Evolutionary conservation across 1,140 invertebrate genomes (phyloP).

Genomic region (Drosophila athabasca): DNA sequence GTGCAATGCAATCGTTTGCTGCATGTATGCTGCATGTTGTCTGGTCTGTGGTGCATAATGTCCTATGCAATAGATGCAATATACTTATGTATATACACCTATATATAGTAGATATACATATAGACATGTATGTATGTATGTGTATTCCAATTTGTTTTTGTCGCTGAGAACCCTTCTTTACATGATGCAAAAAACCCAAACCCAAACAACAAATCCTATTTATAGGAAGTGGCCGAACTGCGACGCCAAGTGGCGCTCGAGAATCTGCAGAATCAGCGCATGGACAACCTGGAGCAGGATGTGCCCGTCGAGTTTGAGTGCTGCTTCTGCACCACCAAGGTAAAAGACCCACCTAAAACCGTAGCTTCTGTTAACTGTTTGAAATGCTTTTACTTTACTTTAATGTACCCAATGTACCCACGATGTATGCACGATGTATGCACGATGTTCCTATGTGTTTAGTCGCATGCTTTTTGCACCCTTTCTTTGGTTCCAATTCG

Average conservation of each 20-base stretch:
- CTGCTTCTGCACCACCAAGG: slow-evolving; percentile 97
- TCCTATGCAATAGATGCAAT: not conserved
- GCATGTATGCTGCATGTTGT: not conserved
- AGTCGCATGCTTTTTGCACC: slow-evolving; percentile 53
- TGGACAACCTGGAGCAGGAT: slow-evolving; percentile 89
- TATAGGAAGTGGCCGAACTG: slow-evolving; percentile 84
- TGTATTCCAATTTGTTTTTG: slow-evolving; percentile 38
- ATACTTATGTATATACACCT: slow-evolving; percentile 7
- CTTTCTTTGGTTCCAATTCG: slow-evolving; percentile 39
- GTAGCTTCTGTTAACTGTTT: slow-evolving; percentile 11
- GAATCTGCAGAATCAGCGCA: slow-evolving; percentile 84
- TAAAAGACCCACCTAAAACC: slow-evolving; percentile 84
- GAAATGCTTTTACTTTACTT: no score
- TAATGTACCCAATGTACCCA: not conserved
- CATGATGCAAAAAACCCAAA: slow-evolving; percentile 63
- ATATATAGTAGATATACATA: slow-evolving; percentile 11
- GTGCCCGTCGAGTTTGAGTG: slow-evolving; percentile 96
- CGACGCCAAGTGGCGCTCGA: slow-evolving; percentile 83
- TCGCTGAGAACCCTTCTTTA: slow-evolving; percentile 45
- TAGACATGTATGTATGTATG: slow-evolving; percentile 1
- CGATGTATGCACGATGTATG: slow-evolving; percentile 14
- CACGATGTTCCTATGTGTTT: slow-evolving; percentile 26
- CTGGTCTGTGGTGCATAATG: not conserved
- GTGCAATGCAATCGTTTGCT: no score
- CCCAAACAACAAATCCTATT: slow-evolving; percentile 38